A percentile compares a stretch with the other conserved stretches of the same genome.
phyloP scores from a whole-genome alignment of 2,113 vertebrate genomes.

The Limnothrissa miodon region DNA sequence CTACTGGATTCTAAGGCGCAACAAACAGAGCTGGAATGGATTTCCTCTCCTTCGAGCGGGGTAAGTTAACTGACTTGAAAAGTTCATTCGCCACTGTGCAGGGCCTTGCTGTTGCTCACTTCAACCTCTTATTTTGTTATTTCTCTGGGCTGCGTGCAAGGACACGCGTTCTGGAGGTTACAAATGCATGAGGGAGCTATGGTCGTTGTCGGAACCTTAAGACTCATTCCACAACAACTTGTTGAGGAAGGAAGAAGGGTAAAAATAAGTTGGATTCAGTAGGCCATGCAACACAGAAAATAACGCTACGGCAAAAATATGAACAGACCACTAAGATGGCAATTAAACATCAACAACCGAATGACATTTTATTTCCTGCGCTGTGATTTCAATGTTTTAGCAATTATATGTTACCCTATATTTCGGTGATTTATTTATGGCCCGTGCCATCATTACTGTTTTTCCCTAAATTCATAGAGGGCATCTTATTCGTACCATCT shows the following conservation, averaged over 20 bases:
- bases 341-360: neutral
- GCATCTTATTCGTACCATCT: neutral
- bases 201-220: neutral
- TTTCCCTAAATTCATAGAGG: neutral
- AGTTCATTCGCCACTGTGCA: neutral
- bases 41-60: constrained; percentile 97
- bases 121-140: neutral
- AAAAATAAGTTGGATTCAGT: neutral
- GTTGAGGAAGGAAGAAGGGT: neutral
- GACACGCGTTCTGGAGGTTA: neutral
- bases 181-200: neutral
- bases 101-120: neutral
- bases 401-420: neutral
- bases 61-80: constrained; percentile 71
- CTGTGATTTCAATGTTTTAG: neutral
- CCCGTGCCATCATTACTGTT: neutral
- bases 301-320: neutral
- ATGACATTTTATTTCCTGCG: neutral
- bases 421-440: neutral
- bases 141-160: neutral
- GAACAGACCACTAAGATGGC: neutral
- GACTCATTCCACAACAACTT: constrained; percentile 13
- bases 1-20: constrained; percentile 99
- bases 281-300: neutral
- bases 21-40: constrained; percentile 99